Evolutionary conservation across 1,140 invertebrate genomes (phyloP), one percentile per base, ranked within the genome.

Genomic region (Cardiocondyla obscurior): DNA sequence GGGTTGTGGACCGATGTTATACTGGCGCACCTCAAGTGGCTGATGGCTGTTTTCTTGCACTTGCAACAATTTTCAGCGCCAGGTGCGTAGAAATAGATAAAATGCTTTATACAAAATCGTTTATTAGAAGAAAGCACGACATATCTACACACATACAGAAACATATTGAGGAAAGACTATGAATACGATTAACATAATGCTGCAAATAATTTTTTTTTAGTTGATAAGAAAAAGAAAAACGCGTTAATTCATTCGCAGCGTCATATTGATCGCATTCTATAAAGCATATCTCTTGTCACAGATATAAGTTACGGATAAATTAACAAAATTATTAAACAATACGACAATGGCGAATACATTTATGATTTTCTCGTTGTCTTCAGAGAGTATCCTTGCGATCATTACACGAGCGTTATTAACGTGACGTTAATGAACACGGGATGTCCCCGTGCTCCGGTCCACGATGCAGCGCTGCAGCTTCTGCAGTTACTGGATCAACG

Each of bases 371-470:
- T 49, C 79, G n/a, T 90, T 88, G 92, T 94, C n/a, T n/a, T 82
- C 92, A 98, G 98, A 88, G 99, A 99, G 94, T 99, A 99, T 95
- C 99, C 99, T 8, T 99, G 99, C 94, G 99, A 99, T 93, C 98
- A 99, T 94, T 99, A 99, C 93, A 99, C 98, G 33, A 98, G 98
- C 12, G 98, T 99, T 88, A 98, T 99, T 90, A 99, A 99, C 91
- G 97, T 99, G 7, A 99, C 99, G 0, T 95, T 99, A 28, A 96
- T 99, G 95, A 99, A 98, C 93, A 98, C 98, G 3, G 98, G 98
- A 16, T 99, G 98, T 93, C 98, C 98, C 0, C 95, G 98, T 33
- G 96, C 97, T n/a, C 95, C 96, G 22, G 97, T 99, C 1, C 97
- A 99, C 91, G 98, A 99, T 90, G 98, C 97, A 8, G 99, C 99